Percentiles rank a stretch among this genome's conserved stretches.
These are phyloP conservation scores for Corythoichthys intestinalis DNA, from an alignment of 2,113 vertebrate species.

Conservation along the genomic window DNA sequence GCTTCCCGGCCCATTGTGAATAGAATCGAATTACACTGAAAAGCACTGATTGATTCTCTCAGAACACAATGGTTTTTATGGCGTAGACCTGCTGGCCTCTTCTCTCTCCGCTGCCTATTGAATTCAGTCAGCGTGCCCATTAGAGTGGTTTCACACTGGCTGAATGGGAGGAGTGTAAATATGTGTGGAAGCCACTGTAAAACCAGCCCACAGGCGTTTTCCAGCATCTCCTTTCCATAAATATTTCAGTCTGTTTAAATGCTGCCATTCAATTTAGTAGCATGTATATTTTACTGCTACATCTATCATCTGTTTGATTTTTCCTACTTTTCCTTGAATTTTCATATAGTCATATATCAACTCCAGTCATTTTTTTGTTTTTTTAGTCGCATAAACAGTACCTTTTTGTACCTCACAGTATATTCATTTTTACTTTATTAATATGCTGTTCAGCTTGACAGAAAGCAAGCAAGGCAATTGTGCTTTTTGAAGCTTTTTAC, in stretches of 20 bases:
- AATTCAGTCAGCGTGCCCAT: conserved; percentile 61
- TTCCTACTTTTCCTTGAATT: not conserved
- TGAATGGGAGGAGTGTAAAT: conserved; percentile 54
- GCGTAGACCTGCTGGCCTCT: conserved; percentile 54
- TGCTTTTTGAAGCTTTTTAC: too few species aligned
- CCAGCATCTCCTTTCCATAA: not conserved
- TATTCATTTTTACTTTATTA: too few species aligned
- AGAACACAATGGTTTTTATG: conserved; percentile 72
- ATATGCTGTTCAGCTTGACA: too few species aligned
- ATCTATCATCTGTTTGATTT: not conserved
- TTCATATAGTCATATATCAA: not conserved
- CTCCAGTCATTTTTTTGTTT: not conserved
- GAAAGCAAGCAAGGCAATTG: too few species aligned
- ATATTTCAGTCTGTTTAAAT: conserved; percentile 7
- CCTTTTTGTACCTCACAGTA: too few species aligned
- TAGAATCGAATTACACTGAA: conserved; percentile 74
- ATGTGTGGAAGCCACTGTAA: conserved; percentile 15
- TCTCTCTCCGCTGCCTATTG: conserved; percentile 44
- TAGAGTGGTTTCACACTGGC: conserved; percentile 59
- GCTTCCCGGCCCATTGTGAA: conserved; percentile 73
- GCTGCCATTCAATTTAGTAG: not conserved
- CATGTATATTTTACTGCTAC: not conserved
- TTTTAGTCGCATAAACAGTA: too few species aligned
- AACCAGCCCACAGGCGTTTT: conserved; percentile 7
- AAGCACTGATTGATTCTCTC: conserved; percentile 75